Evolutionary conservation across 2,888 invertebrate genomes (phyloP).

Genomic region (Mechanitis mazaeus): DNA sequence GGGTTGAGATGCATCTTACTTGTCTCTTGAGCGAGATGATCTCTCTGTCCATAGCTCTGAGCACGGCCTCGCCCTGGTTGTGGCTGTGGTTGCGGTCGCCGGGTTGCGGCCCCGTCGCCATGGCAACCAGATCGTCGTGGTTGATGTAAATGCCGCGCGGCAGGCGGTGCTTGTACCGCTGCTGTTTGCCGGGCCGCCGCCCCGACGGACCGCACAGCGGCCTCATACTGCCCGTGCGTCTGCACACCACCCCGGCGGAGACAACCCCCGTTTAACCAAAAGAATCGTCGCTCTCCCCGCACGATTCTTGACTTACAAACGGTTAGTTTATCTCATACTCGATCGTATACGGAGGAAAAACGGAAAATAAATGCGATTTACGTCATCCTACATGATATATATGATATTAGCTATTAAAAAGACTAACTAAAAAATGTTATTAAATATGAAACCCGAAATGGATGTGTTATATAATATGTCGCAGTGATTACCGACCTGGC

Average conservation of each 20-base stretch:
- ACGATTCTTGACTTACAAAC: neutral
- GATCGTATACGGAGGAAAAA: neutral
- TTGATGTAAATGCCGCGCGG: conserved; percentile 98
- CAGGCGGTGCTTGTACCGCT: conserved; percentile 87
- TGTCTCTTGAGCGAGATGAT: conserved; percentile 95
- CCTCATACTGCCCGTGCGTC: conserved; percentile 87
- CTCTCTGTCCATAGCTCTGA: conserved; percentile 95
- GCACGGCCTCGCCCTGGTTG: conserved; percentile 86
- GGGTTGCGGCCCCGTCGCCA: conserved; percentile 87
- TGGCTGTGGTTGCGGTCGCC: conserved; percentile 72
- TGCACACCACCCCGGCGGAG: conserved; percentile 66
- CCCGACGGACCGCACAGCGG: conserved; percentile 85
- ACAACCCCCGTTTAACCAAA: conserved; percentile 7
- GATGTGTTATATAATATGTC: conserved; percentile 21
- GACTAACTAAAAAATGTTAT: neutral
- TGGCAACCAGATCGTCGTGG: conserved; percentile 95
- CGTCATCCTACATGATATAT: neutral
- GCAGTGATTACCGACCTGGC: conserved; percentile 70
- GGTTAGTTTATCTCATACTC: neutral
- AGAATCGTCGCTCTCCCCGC: neutral
- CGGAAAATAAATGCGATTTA: neutral
- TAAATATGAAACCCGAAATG: conserved; percentile 20
- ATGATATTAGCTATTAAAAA: neutral
- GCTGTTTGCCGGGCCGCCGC: conserved; percentile 73
- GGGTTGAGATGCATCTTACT: conserved; percentile 81